A percentile compares a stretch with the other conserved stretches of the same genome.
phyloP scores from a whole-genome alignment of 2,888 invertebrate genomes.

The Lasioglossum zephyrum region DNA sequence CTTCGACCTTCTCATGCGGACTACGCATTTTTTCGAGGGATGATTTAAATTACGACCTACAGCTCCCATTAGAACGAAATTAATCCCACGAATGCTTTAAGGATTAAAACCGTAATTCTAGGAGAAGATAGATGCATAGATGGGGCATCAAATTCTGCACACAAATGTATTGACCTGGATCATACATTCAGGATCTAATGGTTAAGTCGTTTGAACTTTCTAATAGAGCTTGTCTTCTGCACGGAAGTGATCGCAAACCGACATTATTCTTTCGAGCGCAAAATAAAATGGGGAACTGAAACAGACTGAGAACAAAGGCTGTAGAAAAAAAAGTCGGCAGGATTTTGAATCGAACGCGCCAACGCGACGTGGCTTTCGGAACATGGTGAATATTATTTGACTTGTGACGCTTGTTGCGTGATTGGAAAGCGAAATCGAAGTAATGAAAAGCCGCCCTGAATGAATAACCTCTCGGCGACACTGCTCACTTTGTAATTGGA shows the following conservation, averaged over 20 bases:
- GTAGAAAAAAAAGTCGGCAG: neutral
- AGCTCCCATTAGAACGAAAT: neutral
- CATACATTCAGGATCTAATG: too few species aligned
- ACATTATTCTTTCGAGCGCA: too few species aligned
- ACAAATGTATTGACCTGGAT: too few species aligned
- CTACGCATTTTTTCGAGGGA: neutral
- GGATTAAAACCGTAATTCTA: neutral
- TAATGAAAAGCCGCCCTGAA: slow-evolving; percentile 47
- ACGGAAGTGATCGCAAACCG: too few species aligned
- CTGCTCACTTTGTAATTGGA: slow-evolving; percentile 6
- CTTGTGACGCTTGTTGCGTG: slow-evolving; percentile 6
- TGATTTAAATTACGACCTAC: neutral
- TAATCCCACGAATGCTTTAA: neutral
- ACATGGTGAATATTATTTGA: slow-evolving; percentile 52
- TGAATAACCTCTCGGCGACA: slow-evolving; percentile 33
- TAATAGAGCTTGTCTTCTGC: too few species aligned
- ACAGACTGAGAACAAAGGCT: slow-evolving; percentile 1
- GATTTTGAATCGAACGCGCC: neutral
- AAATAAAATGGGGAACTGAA: slow-evolving; percentile 17
- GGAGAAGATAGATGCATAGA: neutral
- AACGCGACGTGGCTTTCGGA: slow-evolving; percentile 27
- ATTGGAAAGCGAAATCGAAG: slow-evolving; percentile 35
- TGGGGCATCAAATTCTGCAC: too few species aligned
- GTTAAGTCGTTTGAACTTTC: too few species aligned
- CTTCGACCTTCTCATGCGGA: neutral